A percentile compares a stretch with the other conserved stretches of the same genome.
Conservation (phyloP, 2,888 invertebrate genomes). For the Polydrusus pterygomalis region DNA sequence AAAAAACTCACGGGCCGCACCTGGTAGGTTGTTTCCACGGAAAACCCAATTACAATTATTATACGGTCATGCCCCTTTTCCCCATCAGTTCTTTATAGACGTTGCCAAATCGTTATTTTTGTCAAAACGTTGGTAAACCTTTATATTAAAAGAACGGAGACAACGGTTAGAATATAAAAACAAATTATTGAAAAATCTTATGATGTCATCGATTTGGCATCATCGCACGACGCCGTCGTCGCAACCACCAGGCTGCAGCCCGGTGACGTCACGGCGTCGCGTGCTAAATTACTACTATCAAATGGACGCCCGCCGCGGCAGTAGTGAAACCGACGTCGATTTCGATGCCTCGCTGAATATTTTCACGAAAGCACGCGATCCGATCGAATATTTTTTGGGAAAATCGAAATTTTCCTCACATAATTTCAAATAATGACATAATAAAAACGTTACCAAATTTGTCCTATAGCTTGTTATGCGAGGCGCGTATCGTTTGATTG, state of each 20-base stretch:
- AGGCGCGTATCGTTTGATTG: not conserved
- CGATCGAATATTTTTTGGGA: not conserved
- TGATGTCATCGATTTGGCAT: slow-evolving; percentile 3
- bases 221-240: slow-evolving; percentile 15
- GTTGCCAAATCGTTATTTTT: no score
- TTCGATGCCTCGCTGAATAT: slow-evolving; percentile 18
- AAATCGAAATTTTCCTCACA: not conserved
- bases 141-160: no score
- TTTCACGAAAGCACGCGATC: slow-evolving; percentile 15
- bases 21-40: no score
- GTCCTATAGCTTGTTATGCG: slow-evolving; percentile 20
- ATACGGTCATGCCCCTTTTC: no score
- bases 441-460: slow-evolving; percentile 11
- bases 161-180: no score
- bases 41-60: not conserved
- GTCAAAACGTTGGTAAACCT: no score
- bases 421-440: slow-evolving; percentile 17
- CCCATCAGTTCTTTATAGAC: no score
- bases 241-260: slow-evolving; percentile 39
- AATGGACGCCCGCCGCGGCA: slow-evolving; percentile 39
- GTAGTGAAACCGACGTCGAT: slow-evolving; percentile 40
- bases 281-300: slow-evolving; percentile 42
- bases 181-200: no score
- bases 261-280: slow-evolving; percentile 51
- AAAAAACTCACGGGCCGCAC: no score